Conservation (phyloP, 2,888 invertebrate genomes). For the Ormyrus rosae region DNA sequence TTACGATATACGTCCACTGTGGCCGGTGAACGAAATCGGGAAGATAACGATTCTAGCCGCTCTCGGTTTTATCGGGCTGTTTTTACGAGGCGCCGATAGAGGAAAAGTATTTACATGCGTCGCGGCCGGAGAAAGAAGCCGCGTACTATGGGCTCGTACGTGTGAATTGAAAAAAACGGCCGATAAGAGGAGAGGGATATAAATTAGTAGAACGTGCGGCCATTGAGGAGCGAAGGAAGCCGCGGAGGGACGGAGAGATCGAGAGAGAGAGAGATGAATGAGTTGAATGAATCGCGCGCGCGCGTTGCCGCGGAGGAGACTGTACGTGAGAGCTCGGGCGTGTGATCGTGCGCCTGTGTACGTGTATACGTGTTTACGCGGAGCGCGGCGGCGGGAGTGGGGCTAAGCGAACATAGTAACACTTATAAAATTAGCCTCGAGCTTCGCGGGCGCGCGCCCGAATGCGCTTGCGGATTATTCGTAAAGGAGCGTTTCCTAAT, state of each 20-base stretch:
- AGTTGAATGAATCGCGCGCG: conserved; percentile 55
- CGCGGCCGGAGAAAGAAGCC: background rate
- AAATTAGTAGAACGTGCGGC: conserved; percentile 35
- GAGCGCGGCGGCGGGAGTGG: background rate
- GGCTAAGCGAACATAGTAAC: no score
- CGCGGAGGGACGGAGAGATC: conserved; percentile 45
- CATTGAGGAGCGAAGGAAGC: conserved; percentile 45
- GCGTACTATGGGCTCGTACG: background rate
- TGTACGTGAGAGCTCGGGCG: background rate
- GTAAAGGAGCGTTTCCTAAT: no score
- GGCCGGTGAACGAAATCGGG: no score
- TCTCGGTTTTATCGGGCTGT: no score
- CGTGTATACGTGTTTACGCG: conserved; percentile 3
- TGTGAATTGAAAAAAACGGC: background rate
- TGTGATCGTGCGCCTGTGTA: background rate
- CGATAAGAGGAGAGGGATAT: background rate
- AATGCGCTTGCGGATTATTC: no score
- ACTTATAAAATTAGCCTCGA: no score
- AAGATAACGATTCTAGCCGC: no score
- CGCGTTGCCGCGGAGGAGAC: background rate
- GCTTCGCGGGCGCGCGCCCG: no score
- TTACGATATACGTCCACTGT: background rate
- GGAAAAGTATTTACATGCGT: no score
- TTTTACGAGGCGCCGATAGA: no score
- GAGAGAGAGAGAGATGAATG: conserved; percentile 49